Percentiles rank a stretch among this genome's conserved stretches.
Evolutionary conservation across 2,888 invertebrate species (phyloP).

Genomic region (Sceliomorpha sp.): DNA sequence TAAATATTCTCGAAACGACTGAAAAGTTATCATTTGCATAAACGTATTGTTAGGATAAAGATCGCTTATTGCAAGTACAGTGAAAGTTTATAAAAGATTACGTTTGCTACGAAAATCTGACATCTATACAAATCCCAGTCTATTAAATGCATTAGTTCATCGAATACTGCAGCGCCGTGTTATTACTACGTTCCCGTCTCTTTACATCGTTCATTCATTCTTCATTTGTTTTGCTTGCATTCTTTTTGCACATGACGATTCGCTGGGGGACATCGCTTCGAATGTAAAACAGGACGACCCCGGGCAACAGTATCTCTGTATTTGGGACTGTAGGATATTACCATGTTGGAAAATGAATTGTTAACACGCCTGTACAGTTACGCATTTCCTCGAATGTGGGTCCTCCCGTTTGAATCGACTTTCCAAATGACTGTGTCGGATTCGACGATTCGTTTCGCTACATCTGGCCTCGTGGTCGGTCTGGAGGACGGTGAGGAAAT

Average conservation of each 20-base stretch:
- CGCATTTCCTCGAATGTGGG: too few species aligned
- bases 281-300: constrained; percentile 41
- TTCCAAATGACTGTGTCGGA: constrained; percentile 18
- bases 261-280: constrained; percentile 49
- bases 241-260: constrained; percentile 39
- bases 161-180: too few species aligned
- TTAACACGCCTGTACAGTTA: constrained; percentile 24
- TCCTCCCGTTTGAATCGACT: constrained; percentile 11
- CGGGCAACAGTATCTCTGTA: background rate
- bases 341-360: constrained; percentile 32
- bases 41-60: too few species aligned
- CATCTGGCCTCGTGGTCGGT: constrained; percentile 22
- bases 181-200: too few species aligned
- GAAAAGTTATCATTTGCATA: too few species aligned
- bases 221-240: constrained; percentile 33
- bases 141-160: too few species aligned
- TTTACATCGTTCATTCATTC: constrained; percentile 7
- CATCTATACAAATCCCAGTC: too few species aligned
- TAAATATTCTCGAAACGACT: too few species aligned
- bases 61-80: too few species aligned
- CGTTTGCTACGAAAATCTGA: too few species aligned
- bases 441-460: constrained; percentile 20
- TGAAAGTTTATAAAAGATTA: too few species aligned
- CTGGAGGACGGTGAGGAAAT: constrained; percentile 32
- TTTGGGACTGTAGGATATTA: constrained; percentile 29